These are phyloP conservation scores for Suillia variegata DNA, from an alignment of 2,888 invertebrate species.

Conservation along the genomic window DNA sequence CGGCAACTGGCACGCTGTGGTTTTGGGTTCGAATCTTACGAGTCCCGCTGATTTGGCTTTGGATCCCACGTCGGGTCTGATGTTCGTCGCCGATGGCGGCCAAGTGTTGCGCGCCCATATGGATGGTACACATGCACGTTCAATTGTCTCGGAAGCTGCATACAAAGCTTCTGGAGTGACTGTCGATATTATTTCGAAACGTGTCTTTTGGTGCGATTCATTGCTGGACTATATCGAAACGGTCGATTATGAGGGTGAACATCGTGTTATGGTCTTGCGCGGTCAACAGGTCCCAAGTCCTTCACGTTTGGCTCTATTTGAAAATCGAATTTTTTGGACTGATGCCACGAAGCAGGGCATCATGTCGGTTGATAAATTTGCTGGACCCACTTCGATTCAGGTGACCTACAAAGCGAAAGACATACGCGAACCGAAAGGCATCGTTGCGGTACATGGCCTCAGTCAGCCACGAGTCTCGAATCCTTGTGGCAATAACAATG, in stretches of 20 bases:
- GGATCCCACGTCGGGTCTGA: constrained; percentile 87
- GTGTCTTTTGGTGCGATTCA: constrained; percentile 97
- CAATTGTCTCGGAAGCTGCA: constrained; percentile 89
- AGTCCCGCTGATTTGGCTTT: constrained; percentile 90
- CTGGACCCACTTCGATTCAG: constrained; percentile 78
- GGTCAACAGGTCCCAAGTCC: constrained; percentile 88
- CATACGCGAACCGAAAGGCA: constrained; percentile 80
- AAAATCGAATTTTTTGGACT: constrained; percentile 88
- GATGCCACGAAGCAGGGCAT: constrained; percentile 89
- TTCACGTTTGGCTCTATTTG: constrained; percentile 80
- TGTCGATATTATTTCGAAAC: constrained; percentile 85
- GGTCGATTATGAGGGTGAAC: constrained; percentile 88
- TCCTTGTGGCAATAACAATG: constrained; percentile 87
- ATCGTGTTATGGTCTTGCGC: constrained; percentile 78
- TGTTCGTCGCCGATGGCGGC: constrained; percentile 86
- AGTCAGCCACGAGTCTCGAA: constrained; percentile 77
- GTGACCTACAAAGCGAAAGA: constrained; percentile 81
- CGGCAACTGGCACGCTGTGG: constrained; percentile 87
- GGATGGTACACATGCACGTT: constrained; percentile 86
- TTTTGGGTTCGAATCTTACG: constrained; percentile 88
- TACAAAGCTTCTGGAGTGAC: constrained; percentile 93
- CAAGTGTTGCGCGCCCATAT: constrained; percentile 87
- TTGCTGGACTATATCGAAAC: constrained; percentile 94
- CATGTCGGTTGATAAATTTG: constrained; percentile 84
- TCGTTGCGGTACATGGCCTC: constrained; percentile 80